phyloP scores from a whole-genome alignment of 2,888 invertebrate species.

The Mesoligia furuncula region DNA sequence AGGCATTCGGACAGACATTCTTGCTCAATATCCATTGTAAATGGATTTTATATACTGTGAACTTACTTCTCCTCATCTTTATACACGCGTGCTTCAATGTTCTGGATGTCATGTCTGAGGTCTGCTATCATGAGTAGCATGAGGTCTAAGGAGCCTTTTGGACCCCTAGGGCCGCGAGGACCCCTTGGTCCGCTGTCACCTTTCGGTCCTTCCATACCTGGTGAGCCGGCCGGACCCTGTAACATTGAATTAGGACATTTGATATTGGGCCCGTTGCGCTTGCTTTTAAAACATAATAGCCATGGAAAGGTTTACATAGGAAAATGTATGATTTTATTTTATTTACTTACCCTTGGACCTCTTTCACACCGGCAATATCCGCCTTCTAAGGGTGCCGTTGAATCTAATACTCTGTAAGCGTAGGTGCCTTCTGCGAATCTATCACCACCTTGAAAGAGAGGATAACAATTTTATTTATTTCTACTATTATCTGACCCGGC shows the following conservation, averaged over 20 bases:
- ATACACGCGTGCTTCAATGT: slow-evolving; percentile 91
- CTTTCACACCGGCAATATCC: slow-evolving; percentile 92
- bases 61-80: slow-evolving; percentile 85
- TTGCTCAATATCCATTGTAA: background rate
- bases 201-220: slow-evolving; percentile 91
- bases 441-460: slow-evolving; percentile 70
- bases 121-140: slow-evolving; percentile 92
- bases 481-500: too few species aligned
- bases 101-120: slow-evolving; percentile 91
- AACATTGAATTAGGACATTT: slow-evolving; percentile 10
- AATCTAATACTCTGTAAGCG: slow-evolving; percentile 90
- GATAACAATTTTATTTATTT: background rate
- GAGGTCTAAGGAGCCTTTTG: slow-evolving; percentile 91
- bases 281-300: too few species aligned
- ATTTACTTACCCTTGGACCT: slow-evolving; percentile 90
- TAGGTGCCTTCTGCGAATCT: slow-evolving; percentile 85
- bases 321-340: too few species aligned
- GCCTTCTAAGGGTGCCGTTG: slow-evolving; percentile 90
- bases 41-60: background rate
- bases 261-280: too few species aligned
- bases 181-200: slow-evolving; percentile 91
- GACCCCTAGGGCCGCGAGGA: slow-evolving; percentile 90
- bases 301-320: too few species aligned
- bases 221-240: slow-evolving; percentile 91
- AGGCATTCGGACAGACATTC: background rate